Conservation (phyloP, 2,888 invertebrate species). For the Dromius quadrimaculatus region DNA sequence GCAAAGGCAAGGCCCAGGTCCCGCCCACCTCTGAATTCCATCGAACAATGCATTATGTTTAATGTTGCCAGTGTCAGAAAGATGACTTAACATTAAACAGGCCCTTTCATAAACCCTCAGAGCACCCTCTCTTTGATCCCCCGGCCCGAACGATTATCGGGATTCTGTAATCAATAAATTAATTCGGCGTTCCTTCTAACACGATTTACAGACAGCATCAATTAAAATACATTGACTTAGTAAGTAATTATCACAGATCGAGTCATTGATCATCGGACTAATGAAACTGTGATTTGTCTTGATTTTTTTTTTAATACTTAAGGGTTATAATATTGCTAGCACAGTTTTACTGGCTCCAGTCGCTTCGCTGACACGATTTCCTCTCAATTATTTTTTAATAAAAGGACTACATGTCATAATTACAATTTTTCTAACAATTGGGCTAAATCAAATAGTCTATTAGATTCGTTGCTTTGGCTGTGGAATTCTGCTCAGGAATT, state of each 20-base stretch:
- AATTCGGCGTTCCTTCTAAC: slow-evolving; percentile 34
- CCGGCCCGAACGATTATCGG: slow-evolving; percentile 31
- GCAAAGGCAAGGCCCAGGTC: slow-evolving; percentile 18
- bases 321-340: no score
- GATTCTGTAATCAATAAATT: slow-evolving; percentile 38
- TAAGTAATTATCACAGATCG: slow-evolving; percentile 33
- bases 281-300: no score
- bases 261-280: slow-evolving; percentile 11
- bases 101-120: background rate
- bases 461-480: no score
- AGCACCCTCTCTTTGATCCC: background rate
- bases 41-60: slow-evolving; percentile 50
- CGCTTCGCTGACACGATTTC: no score
- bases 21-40: slow-evolving; percentile 47
- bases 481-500: no score
- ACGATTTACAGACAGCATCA: slow-evolving; percentile 30
- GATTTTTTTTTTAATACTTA: no score
- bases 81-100: slow-evolving; percentile 50
- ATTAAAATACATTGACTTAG: slow-evolving; percentile 18
- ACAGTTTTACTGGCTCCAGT: no score
- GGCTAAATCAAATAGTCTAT: no score
- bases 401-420: no score
- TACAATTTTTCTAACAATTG: no score
- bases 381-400: no score
- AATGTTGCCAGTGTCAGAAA: slow-evolving; percentile 39